A percentile compares a stretch with the other conserved stretches of the same genome.
These are phyloP conservation scores for Drosophila crucigera DNA, from an alignment of 2,888 invertebrate genomes.

Conservation along the genomic window DNA sequence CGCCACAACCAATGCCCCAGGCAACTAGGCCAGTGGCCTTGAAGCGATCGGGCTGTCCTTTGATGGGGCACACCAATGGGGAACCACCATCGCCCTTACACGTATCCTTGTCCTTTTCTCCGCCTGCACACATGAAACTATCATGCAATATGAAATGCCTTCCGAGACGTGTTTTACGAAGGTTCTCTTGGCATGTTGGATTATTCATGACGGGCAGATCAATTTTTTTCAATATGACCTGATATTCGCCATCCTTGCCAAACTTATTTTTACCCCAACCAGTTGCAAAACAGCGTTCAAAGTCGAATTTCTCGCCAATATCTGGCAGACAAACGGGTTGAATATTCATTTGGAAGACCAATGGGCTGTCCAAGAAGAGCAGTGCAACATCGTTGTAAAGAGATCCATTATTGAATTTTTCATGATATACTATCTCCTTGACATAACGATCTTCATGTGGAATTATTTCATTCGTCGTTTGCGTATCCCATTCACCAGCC, in stretches of 20 bases:
- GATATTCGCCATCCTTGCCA: conserved; percentile 86
- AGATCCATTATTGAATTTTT: conserved; percentile 88
- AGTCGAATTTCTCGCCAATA: conserved; percentile 82
- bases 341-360: conserved; percentile 88
- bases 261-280: conserved; percentile 84
- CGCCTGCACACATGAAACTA: conserved; percentile 92
- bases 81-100: conserved; percentile 93
- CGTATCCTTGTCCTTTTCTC: conserved; percentile 89
- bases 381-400: conserved; percentile 92
- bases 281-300: conserved; percentile 78
- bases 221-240: conserved; percentile 89
- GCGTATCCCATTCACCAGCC: conserved; percentile 94
- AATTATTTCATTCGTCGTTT: conserved; percentile 89
- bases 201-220: conserved; percentile 89
- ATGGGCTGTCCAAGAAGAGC: conserved; percentile 88
- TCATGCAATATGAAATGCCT: conserved; percentile 88
- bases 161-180: conserved; percentile 90
- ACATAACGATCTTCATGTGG: conserved; percentile 90
- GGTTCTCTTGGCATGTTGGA: conserved; percentile 84
- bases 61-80: conserved; percentile 90
- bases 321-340: conserved; percentile 89
- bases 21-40: conserved; percentile 89
- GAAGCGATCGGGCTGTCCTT: conserved; percentile 70
- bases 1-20: conserved; percentile 93
- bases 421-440: conserved; percentile 87